Evolutionary conservation across 2,888 invertebrate genomes (phyloP), one percentile per base, ranked within the genome.

Genomic region (Drosophila multiciliata): DNA sequence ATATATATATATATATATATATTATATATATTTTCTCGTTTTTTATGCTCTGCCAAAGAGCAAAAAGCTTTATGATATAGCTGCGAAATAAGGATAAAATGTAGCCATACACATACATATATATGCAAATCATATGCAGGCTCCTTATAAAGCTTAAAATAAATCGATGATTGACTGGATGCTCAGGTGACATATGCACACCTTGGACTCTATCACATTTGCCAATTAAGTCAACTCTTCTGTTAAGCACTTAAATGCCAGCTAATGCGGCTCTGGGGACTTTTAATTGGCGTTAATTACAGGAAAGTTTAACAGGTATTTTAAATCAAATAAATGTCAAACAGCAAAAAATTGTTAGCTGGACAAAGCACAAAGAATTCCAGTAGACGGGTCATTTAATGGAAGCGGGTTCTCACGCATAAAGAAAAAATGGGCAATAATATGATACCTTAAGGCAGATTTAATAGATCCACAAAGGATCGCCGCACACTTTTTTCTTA

Each of bases 281-380:
- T 29, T 40, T 53, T 53, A 50, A 57, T 49, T 52, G 35, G 12
- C 59, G 36, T 65, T 64, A 71, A 77, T 72, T 73, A 72, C 54
- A 66, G 61, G 65, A 62, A 59, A 70, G 66, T 66, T 62, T 75
- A 84, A 82, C 72, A 68, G 75, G 70, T 78, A 80, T 87, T 84
- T 75, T 76, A 82, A 89, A 90, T 90, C 75, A 87, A 85, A 83
- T 83, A 73, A 87, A 88, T 84, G 80, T 58, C 63, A 68, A 63
- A 61, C 64, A 66, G 55, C 71, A 71, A 73, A 78, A 73, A 11
- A n/a, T 42, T 58, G 64, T 38, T 52, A 55, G 20, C 33, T 9
- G 15, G 1, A 20, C 20, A 42, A 12, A 23, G 15, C n/a, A 45
- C 20, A 20, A 40, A 15, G 20, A 7, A 40, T 48, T 32, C 11